Base-by-base conservation (phyloP, 2,888 invertebrate genomes). In the Drymonia ruficornis region DNA sequence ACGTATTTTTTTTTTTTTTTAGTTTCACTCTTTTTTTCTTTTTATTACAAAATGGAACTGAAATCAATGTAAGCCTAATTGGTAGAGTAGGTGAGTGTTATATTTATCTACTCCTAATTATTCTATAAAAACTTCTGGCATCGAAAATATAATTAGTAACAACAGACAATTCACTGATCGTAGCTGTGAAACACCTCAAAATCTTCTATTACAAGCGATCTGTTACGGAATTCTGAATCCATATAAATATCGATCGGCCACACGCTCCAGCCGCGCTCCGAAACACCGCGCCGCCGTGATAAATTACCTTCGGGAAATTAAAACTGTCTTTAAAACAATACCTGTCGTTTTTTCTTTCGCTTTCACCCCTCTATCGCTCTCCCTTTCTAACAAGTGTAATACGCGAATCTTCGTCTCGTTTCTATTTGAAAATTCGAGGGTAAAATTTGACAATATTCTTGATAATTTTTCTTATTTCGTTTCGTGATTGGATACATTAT, bases 281-380 rank as follows among this genome's bases (percentile, higher is more conserved):
- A 80, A 83, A 77, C 78, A 78, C 74, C 74, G 75, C 53, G 52
- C 47, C 53, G 52, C 47, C 61, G 85, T 87, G 88, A 93, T 93
- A 93, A 93, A 92, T 93, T 91, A 93, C 90, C 87, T 89, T 89
- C 89, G 90, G 93, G 93, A 93, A 93, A 93, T 93, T 93, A 91
- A 93, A 93, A 90, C 84, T 89, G 89, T 89, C 91, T 89, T 89
- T 89, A 88, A 86, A 90, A 90, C 91, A 91, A 91, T 89, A 86
- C 88, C 84, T 87, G 83, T 82, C 84, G 85, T 81, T 78, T 84
- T 80, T 78, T 75, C 70, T 70, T 19, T 66, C 70, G 68, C 67
- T 76, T 71, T 74, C 76, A 56, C 62, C 81, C 81, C 78, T 69
- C 59, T 56, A 59, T 53, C 49, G 47, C 65, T 53, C 31, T 73